Evolutionary conservation across 2,888 invertebrate genomes (phyloP).

Genomic region (Eucriotettix oculatus): DNA sequence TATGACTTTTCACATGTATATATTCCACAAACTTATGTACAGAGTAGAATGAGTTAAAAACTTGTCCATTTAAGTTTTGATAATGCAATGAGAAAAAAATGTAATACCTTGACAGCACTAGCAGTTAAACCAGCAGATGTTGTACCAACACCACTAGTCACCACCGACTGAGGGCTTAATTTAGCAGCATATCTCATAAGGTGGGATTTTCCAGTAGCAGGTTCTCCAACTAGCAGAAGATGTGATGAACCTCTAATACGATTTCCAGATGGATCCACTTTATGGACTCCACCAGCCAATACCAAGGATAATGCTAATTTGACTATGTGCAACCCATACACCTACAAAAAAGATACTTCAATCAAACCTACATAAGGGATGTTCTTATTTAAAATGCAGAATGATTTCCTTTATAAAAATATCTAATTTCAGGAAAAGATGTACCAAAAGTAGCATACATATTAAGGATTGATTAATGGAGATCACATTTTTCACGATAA

Average conservation of each 20-base stretch:
- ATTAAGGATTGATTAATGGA: no score
- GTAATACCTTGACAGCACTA: conserved; percentile 57
- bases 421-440: no score
- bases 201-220: conserved; percentile 81
- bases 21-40: background rate
- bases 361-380: no score
- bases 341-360: conserved; percentile 29
- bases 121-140: conserved; percentile 81
- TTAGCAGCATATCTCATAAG: conserved; percentile 54
- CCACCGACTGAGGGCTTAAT: conserved; percentile 54
- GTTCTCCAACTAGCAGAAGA: conserved; percentile 71
- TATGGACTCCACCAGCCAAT: conserved; percentile 30
- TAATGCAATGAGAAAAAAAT: no score
- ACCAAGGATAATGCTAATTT: conserved; percentile 68
- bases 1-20: background rate
- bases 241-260: conserved; percentile 64
- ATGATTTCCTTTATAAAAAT: no score
- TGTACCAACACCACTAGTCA: conserved; percentile 74
- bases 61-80: no score
- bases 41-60: background rate
- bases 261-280: conserved; percentile 30
- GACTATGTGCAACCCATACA: conserved; percentile 74
- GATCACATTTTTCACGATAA: no score
- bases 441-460: no score
- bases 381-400: no score